Evolutionary conservation across 2,113 vertebrate species (phyloP), one percentile per base, ranked within the genome.

Genomic region (Pelvicachromis taeniatus): DNA sequence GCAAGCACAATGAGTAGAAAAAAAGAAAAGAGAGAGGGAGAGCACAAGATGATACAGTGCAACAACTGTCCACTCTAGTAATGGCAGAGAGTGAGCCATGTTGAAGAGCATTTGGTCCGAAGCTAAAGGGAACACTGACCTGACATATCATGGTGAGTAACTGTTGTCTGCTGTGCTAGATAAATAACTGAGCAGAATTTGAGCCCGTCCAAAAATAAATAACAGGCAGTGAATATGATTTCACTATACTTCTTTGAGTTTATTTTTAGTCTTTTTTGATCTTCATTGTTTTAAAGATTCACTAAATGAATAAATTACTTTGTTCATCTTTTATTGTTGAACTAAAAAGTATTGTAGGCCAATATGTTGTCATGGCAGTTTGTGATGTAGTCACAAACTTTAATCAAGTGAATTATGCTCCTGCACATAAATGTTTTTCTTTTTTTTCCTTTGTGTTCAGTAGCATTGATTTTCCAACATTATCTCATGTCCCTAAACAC

Each of bases 101-200:
- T 38, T 90, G 83, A 87, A 83, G 83, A 86, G 89, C 81, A 87
- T 90, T 85, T 78, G 48, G 79, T 84, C 65, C 86, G 84, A 88
- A 82, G 87, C 91, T 84, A 78, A 90, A 91, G 87, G 35, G 84
- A 86, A 81, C 86, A 29, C 77, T 88, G 86, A 91, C 89, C 88
- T 92, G 93, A 94, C 93, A 91, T 61, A 87, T 86, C 83, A 77
- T 70, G 75, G 77, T 92, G 90, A 95, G 89, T 93, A 94, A 92
- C 78, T 80, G 83, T 90, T 84, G 89, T 88, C 81, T 90, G 91
- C 92, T 91, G 87, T 87, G 89, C 84, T 83, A 59, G 78, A 92
- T 92, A 89, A 92, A 95, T 90, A 92, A 92, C 90, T 63, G 40
- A 92, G 77, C 56, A 63, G 86, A 87, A 87, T 90, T 83, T 78